Percentiles rank a stretch among this genome's conserved stretches.
phyloP scores from a whole-genome alignment of 2,113 vertebrate genomes.

The Malurus cyaneus region DNA sequence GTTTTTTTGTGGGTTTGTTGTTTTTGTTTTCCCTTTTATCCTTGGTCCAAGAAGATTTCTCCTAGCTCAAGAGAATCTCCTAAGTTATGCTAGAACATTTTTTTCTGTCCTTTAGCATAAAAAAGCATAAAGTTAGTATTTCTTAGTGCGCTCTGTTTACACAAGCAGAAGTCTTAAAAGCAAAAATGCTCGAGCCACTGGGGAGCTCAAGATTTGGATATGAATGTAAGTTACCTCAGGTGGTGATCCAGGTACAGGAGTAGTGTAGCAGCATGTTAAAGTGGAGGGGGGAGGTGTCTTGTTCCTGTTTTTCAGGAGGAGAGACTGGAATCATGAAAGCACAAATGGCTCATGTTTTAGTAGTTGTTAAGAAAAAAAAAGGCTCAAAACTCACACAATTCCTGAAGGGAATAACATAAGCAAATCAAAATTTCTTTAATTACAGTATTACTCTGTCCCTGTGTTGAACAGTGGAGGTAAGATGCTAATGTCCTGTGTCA shows the following conservation, averaged over 20 bases:
- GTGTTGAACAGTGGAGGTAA: neutral
- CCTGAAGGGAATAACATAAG: neutral
- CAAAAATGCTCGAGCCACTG: neutral
- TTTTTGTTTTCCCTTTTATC: neutral
- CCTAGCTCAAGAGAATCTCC: neutral
- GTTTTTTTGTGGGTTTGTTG: neutral
- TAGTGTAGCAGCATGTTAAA: neutral
- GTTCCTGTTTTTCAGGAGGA: neutral
- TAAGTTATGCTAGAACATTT: neutral
- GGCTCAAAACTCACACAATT: neutral
- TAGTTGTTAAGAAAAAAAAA: neutral
- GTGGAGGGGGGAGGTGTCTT: no score
- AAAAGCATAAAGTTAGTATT: neutral
- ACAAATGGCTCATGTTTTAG: neutral
- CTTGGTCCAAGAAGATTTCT: neutral
- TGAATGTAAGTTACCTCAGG: neutral
- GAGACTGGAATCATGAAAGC: neutral
- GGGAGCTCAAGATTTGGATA: neutral
- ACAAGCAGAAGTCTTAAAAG: neutral
- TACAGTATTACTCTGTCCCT: neutral
- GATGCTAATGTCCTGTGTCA: neutral
- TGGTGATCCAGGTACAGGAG: neutral
- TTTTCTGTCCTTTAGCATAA: neutral
- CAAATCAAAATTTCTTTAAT: neutral
- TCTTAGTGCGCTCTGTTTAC: neutral